Evolutionary conservation across 2,888 invertebrate genomes (phyloP).

Genomic region (Pollenia labialis): DNA sequence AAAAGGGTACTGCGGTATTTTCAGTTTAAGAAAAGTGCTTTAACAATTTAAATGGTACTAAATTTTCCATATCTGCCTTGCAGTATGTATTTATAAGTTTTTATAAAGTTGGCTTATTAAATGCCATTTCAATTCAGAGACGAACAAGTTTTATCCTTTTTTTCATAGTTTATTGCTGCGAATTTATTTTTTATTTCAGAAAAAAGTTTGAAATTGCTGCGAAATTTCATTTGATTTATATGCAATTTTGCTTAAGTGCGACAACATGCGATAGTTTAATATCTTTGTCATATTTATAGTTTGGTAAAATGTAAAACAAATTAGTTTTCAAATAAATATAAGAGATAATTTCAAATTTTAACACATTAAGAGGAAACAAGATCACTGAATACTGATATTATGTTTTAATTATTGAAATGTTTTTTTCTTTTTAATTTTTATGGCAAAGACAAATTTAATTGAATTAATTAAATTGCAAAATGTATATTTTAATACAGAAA

Average conservation of each 20-base stretch:
- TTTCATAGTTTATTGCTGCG: slow-evolving; percentile 33
- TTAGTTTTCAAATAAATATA: slow-evolving; percentile 48
- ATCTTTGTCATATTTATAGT: slow-evolving; percentile 18
- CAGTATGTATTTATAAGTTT: not conserved
- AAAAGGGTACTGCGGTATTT: too few species aligned
- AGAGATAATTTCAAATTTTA: slow-evolving; percentile 43
- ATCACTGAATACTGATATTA: slow-evolving; percentile 7
- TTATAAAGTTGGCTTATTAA: slow-evolving; percentile 55
- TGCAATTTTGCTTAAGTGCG: slow-evolving; percentile 24
- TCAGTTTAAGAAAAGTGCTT: too few species aligned
- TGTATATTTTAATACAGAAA: not conserved
- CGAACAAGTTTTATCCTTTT: slow-evolving; percentile 21
- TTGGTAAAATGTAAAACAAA: slow-evolving; percentile 21
- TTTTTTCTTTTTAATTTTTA: not conserved
- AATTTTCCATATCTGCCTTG: too few species aligned
- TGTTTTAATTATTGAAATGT: not conserved
- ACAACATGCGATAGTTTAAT: slow-evolving; percentile 28
- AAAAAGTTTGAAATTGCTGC: not conserved
- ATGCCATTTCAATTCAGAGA: slow-evolving; percentile 52
- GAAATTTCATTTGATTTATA: slow-evolving; percentile 48
- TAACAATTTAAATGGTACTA: too few species aligned
- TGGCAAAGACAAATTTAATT: slow-evolving; percentile 22
- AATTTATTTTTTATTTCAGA: slow-evolving; percentile 1
- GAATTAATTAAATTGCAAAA: slow-evolving; percentile 45
- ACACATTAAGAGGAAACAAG: slow-evolving; percentile 15